phyloP scores from a whole-genome alignment of 2,888 invertebrate species.

The Adineta ricciae region DNA sequence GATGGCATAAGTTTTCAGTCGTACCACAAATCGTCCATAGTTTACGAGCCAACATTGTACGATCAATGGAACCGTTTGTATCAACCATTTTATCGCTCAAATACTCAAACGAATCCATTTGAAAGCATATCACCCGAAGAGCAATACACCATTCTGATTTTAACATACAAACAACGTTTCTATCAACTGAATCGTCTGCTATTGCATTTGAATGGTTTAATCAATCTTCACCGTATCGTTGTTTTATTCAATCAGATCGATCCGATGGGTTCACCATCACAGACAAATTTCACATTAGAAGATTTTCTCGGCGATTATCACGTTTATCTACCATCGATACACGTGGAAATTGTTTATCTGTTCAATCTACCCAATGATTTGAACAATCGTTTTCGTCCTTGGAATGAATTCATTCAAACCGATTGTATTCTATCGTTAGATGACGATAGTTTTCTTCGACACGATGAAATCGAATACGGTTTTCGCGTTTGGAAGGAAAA shows the following conservation, averaged over 20 bases:
- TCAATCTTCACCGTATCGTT: neutral
- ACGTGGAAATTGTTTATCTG: neutral
- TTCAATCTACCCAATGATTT: conserved; percentile 63
- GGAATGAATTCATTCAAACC: conserved; percentile 79
- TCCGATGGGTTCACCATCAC: neutral
- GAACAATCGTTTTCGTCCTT: conserved; percentile 92
- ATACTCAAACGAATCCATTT: neutral
- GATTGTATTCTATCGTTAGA: conserved; percentile 94
- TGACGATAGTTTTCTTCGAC: conserved; percentile 90
- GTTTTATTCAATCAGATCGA: conserved; percentile 17
- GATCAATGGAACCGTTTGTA: conserved; percentile 16
- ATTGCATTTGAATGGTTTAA: neutral
- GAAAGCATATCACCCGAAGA: neutral
- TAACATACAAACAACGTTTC: conserved; percentile 19
- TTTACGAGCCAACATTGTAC: neutral
- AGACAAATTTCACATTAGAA: neutral
- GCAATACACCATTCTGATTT: neutral
- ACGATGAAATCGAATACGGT: conserved; percentile 95
- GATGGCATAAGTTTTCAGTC: neutral
- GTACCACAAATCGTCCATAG: neutral
- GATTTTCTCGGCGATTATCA: neutral
- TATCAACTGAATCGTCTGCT: conserved; percentile 4
- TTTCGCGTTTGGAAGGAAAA: conserved; percentile 90
- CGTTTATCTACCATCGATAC: neutral
- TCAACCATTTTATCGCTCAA: conserved; percentile 12